These are phyloP conservation scores for Aspidiotus rigidus DNA, from an alignment of 2,888 invertebrate genomes.

Conservation along the genomic window DNA sequence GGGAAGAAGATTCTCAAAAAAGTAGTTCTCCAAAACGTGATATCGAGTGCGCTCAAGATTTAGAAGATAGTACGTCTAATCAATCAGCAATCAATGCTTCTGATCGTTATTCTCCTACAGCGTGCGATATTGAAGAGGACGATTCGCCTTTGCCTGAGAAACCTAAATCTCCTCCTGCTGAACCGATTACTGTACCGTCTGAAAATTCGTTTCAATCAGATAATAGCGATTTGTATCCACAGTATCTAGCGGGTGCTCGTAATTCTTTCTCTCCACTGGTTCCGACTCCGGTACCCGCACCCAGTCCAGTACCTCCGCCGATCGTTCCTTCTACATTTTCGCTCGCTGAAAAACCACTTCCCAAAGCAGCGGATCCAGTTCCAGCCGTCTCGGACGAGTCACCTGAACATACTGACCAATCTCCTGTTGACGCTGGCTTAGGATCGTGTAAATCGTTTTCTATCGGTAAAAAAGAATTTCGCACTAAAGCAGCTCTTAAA, in stretches of 20 bases:
- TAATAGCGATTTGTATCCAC: background rate
- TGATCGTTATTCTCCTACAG: conserved; percentile 25
- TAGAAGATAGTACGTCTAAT: background rate
- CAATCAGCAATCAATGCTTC: background rate
- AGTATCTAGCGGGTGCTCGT: background rate
- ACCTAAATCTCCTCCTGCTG: background rate
- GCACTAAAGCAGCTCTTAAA: conserved; percentile 24
- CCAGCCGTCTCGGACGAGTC: background rate
- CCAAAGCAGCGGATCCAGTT: background rate
- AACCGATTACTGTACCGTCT: background rate
- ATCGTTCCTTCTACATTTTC: conserved; percentile 1
- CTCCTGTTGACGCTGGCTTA: background rate
- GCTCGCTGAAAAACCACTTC: background rate
- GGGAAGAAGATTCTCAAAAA: background rate
- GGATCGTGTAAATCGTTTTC: conserved; percentile 15
- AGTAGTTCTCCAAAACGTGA: background rate
- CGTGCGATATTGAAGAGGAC: conserved; percentile 13
- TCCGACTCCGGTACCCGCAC: conserved; percentile 15
- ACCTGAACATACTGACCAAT: background rate
- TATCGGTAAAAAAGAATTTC: conserved; percentile 17
- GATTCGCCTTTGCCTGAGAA: background rate
- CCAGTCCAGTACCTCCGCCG: conserved; percentile 18
- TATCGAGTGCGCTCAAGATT: background rate
- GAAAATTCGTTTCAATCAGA: background rate
- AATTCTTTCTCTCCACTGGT: background rate